Evolutionary conservation across 1,140 invertebrate species (phyloP), one percentile per base, ranked within the genome.

Genomic region (Macrotrachela quadricornifera): DNA sequence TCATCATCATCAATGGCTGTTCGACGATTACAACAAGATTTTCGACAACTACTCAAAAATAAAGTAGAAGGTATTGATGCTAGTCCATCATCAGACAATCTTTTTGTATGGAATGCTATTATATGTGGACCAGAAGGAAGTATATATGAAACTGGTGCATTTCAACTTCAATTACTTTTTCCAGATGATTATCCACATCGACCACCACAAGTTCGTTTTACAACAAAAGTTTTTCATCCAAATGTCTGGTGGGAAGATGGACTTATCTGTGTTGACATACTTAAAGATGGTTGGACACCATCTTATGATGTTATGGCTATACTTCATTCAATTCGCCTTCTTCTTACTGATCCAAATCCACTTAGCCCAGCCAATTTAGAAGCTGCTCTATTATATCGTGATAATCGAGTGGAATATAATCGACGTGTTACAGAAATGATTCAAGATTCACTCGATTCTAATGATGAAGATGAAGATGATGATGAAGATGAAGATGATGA

Each of bases 11-110:
- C 8, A 30, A 30, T 30, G 21, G 21, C 21, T 30, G 8, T 30
- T 41, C 30, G 40, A 36, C 18, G 49, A 49, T 51, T 60, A 57
- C 4, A 59, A 46, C 56, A 94, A 80, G 92, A 99, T 78, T 97
- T 91, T 58, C 90, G 96, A 73, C 80, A 92, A 66, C 76, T 99
- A 70, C 85, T 96, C 80, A 81, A 84, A 72, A 92, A 99, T 69
- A 88, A 88, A 54, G 90, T 95, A 62, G 84, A 86, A 54, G 90
- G 90, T 18, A 95, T 95, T 55, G 83, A 80, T 67, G 90, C 88
- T 47, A 79, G 85, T 57, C 88, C 88, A 56, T 87, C 94, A 73
- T 87, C 94, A 61, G 78, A 74, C 54, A 95, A 95, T 74, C 87
- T 86, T 58, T 76, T 87, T 64, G 92, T 92, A 77, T 95, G 94